Evolutionary conservation across 2,113 vertebrate species (phyloP).

Genomic region (Microtus ochrogaster): DNA sequence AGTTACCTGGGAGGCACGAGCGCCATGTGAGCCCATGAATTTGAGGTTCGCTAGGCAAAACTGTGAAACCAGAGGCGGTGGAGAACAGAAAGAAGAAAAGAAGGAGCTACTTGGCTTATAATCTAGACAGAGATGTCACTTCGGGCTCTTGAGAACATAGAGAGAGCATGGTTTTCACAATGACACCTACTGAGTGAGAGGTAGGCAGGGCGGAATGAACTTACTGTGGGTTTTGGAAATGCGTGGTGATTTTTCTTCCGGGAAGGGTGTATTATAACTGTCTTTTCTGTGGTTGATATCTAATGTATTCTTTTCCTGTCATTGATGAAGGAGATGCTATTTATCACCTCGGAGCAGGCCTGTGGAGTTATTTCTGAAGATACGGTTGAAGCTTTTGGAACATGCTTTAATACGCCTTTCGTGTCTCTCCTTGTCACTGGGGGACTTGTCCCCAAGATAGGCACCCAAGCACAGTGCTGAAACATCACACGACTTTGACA

Average conservation of each 20-base stretch:
- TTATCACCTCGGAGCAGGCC: neutral
- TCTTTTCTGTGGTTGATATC: neutral
- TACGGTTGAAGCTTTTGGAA: constrained; percentile 14
- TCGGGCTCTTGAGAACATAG: neutral
- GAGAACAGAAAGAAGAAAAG: neutral
- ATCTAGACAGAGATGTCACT: neutral
- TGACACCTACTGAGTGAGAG: neutral
- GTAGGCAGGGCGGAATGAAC: neutral
- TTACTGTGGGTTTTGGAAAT: neutral
- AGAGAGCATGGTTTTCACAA: neutral
- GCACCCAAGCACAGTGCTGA: neutral
- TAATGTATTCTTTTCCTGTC: constrained; percentile 19
- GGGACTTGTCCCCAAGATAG: neutral
- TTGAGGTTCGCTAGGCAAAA: neutral
- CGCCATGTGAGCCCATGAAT: neutral
- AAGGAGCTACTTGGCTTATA: neutral
- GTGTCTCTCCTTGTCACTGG: neutral
- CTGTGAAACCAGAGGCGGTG: neutral
- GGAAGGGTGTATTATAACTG: constrained; percentile 23
- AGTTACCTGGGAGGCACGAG: neutral
- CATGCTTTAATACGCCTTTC: neutral
- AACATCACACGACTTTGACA: neutral
- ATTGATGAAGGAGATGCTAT: constrained; percentile 31
- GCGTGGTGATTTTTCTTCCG: neutral
- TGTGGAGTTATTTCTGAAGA: neutral